Evolutionary conservation across 2,113 vertebrate species (phyloP).

Genomic region (Eurypyga helias): DNA sequence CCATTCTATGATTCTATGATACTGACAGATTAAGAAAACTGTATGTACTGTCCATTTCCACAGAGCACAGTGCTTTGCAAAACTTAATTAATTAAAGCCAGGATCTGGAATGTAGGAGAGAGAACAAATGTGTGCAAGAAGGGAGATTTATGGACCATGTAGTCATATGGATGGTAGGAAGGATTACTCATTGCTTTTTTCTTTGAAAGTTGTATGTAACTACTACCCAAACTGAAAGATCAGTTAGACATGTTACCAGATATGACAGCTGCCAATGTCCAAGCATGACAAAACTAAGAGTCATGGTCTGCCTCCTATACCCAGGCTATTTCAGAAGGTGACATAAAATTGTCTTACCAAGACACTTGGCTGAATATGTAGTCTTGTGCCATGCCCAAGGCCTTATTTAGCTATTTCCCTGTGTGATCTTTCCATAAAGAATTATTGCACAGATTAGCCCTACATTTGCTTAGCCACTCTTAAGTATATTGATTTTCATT

Average conservation of each 20-base stretch:
- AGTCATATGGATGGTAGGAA: neutral
- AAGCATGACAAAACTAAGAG: neutral
- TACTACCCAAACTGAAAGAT: neutral
- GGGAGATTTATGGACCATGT: neutral
- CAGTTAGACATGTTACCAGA: neutral
- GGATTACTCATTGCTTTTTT: neutral
- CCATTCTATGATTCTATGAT: too few species aligned
- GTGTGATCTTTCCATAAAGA: neutral
- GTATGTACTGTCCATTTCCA: neutral
- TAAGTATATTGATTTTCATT: neutral
- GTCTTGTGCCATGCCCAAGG: neutral
- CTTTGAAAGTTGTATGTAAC: neutral
- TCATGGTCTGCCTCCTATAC: neutral
- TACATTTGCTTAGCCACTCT: neutral
- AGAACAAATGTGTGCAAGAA: neutral
- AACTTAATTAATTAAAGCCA: neutral
- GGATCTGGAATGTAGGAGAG: neutral
- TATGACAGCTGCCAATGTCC: neutral
- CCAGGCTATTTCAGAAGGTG: neutral
- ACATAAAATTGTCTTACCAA: neutral
- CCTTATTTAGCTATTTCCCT: neutral
- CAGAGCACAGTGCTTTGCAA: neutral
- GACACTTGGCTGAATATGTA: neutral
- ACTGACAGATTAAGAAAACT: neutral
- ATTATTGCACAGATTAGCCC: neutral